Conservation (phyloP, 2,888 invertebrate genomes). For the Cetonia aurata region DNA sequence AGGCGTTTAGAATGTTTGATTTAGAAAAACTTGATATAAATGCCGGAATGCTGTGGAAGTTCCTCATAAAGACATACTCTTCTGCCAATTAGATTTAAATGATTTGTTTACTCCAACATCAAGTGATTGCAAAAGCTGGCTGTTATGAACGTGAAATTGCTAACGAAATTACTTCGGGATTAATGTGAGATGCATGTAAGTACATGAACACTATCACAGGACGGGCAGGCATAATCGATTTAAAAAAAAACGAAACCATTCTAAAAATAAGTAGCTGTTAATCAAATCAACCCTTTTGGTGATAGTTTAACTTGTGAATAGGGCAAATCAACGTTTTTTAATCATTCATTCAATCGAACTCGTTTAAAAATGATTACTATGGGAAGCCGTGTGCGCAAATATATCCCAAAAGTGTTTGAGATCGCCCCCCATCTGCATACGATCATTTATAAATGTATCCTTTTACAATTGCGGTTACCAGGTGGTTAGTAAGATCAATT, state of each 20-base stretch:
- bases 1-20: background rate
- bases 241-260: constrained; percentile 4
- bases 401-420: constrained; percentile 19
- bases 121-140: too few relatives aligned
- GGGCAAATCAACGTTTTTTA: constrained; percentile 4
- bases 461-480: constrained; percentile 24
- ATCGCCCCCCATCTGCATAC: constrained; percentile 17
- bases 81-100: background rate
- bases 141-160: background rate
- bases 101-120: background rate
- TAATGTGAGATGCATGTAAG: background rate
- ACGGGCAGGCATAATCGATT: background rate
- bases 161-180: background rate
- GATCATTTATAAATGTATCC: background rate
- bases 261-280: background rate
- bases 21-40: background rate
- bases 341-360: constrained; percentile 24
- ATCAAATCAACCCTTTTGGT: constrained; percentile 8
- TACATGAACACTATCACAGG: background rate
- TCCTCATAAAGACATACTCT: background rate
- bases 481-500: constrained; percentile 25
- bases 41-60: background rate
- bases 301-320: constrained; percentile 2
- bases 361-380: constrained; percentile 37
- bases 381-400: constrained; percentile 28